These are phyloP conservation scores for Goniozus legneri DNA, from an alignment of 1,140 invertebrate species.

Conservation along the genomic window DNA sequence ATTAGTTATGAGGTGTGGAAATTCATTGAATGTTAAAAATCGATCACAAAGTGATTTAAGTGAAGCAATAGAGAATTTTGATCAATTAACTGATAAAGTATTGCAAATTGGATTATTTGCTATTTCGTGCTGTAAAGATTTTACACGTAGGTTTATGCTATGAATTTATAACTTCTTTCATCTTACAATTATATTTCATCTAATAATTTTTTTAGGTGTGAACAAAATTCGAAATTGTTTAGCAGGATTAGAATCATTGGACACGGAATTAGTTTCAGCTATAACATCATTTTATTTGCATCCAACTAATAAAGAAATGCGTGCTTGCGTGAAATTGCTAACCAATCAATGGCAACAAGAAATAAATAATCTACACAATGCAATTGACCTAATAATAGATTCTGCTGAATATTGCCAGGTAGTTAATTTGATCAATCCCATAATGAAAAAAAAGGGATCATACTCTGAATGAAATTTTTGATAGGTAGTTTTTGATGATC, in stretches of 20 bases:
- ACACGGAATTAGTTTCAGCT: slow-evolving; percentile 62
- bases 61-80: slow-evolving; percentile 58
- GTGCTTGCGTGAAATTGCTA: slow-evolving; percentile 50
- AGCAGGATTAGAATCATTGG: slow-evolving; percentile 63
- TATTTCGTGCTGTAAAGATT: slow-evolving; percentile 63
- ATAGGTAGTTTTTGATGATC: slow-evolving; percentile 44
- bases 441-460: neutral
- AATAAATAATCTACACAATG: slow-evolving; percentile 55
- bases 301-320: slow-evolving; percentile 42
- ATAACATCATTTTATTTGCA: slow-evolving; percentile 52
- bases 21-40: slow-evolving; percentile 34
- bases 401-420: slow-evolving; percentile 65
- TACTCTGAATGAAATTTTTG: slow-evolving; percentile 3
- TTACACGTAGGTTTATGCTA: slow-evolving; percentile 49
- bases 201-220: slow-evolving; percentile 52
- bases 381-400: slow-evolving; percentile 63
- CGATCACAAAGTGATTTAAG: slow-evolving; percentile 39
- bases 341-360: slow-evolving; percentile 59
- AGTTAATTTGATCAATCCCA: slow-evolving; percentile 9
- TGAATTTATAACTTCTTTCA: slow-evolving; percentile 1
- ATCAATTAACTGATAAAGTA: slow-evolving; percentile 62
- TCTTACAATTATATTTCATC: slow-evolving; percentile 9
- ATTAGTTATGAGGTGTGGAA: slow-evolving; percentile 45
- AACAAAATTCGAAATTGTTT: slow-evolving; percentile 60
- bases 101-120: slow-evolving; percentile 67